Evolutionary conservation across 1,140 invertebrate genomes (phyloP), one percentile per base, ranked within the genome.

Genomic region (Fopius arisanus): DNA sequence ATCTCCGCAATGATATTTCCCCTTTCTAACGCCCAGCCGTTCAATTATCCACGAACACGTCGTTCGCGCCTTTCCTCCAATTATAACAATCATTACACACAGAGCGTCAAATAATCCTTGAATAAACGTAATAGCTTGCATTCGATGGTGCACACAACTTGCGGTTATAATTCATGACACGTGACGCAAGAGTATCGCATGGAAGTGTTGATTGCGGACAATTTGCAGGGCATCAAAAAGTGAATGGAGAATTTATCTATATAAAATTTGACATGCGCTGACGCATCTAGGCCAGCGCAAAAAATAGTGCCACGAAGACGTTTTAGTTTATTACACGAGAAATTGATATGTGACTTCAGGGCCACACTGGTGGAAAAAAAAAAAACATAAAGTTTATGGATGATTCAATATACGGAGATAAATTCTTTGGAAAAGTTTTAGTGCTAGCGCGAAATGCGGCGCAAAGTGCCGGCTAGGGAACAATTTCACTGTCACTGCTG

Each of bases 61-160:
- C 23, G 54, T 26, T 59, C 54, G 54, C 54, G 54, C 54, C 54
- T 59, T 59, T 59, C 54, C 54, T 28, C 54, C 54, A 59, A 59
- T 59, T 59, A 59, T 59, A 59, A 59, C 54, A 59, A 59, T 59
- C 21, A 59, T 59, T 59, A 59, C 54, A 59, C 43, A 51, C 19
- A 23, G 19, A 5, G 3, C 54, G 54, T 59, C 54, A 28, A 12
- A 59, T 59, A 59, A 59, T 59, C 6, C 23, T 3, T 26, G 54
- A 59, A 59, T 59, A 59, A 59, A 59, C 54, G 54, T 59, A 59
- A 59, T 59, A 59, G 23, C 16, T 4, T 48, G 26, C 54, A 59
- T 59, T 59, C 23, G 23, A 59, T 59, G 21, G 54, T 59, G 54
- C 26, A 59, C 54, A 26, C 6, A 7, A 10, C 4, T 59, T 59